Percentiles rank a stretch among this genome's conserved stretches.
These are phyloP conservation scores for Crotalus tigris DNA, from an alignment of 2,113 vertebrate species.

Conservation along the genomic window DNA sequence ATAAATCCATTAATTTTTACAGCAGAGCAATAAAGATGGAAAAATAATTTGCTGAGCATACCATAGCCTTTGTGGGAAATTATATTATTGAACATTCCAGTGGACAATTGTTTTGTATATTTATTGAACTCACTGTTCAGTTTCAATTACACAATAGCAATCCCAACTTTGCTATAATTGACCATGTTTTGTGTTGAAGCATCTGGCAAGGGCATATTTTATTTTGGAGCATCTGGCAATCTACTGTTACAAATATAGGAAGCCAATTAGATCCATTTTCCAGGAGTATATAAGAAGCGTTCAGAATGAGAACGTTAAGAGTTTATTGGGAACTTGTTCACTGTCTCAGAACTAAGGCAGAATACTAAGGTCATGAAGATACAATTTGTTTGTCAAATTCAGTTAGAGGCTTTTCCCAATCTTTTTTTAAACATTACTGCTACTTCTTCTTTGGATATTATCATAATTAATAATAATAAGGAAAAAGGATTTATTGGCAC, in stretches of 20 bases:
- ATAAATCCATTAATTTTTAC: constrained; percentile 64
- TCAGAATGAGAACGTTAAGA: not conserved
- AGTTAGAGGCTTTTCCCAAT: not conserved
- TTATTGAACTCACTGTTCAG: constrained; percentile 31
- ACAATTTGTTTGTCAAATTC: not conserved
- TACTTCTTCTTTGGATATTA: not conserved
- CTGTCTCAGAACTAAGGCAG: not conserved
- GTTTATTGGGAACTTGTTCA: not conserved
- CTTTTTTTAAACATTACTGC: not conserved
- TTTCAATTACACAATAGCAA: constrained; percentile 6
- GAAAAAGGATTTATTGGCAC: not conserved
- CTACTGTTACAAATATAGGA: constrained; percentile 13
- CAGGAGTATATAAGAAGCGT: not conserved
- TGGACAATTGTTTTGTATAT: constrained; percentile 26
- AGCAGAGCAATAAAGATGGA: constrained; percentile 65
- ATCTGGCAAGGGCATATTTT: not conserved
- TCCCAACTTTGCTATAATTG: constrained; percentile 11
- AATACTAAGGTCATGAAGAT: not conserved
- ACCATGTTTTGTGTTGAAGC: constrained; percentile 16
- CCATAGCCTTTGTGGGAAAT: constrained; percentile 12
- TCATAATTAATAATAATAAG: not conserved
- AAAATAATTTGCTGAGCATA: constrained; percentile 58
- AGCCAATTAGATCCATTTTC: constrained; percentile 18
- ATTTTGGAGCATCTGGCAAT: not conserved
- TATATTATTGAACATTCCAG: constrained; percentile 25